These are phyloP conservation scores for Parnassius apollo DNA, from an alignment of 2,888 invertebrate genomes.

Conservation along the genomic window DNA sequence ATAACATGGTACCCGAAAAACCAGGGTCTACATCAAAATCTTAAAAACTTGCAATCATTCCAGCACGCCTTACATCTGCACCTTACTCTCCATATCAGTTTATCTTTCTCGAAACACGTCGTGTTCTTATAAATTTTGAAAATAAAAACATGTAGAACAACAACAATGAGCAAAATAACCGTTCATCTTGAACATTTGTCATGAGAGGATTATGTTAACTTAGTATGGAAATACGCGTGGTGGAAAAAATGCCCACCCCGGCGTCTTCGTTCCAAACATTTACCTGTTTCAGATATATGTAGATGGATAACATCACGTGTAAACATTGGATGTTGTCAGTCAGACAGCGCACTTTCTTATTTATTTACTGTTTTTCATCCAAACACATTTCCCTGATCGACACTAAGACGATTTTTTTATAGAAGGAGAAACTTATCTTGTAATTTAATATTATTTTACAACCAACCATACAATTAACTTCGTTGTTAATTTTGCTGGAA, in stretches of 20 bases:
- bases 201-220: constrained; percentile 74
- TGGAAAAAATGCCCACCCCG: constrained; percentile 56
- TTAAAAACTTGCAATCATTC: constrained; percentile 20
- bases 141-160: constrained; percentile 59
- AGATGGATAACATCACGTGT: constrained; percentile 7
- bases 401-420: no score
- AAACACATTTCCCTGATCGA: no score
- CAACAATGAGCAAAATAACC: constrained; percentile 74
- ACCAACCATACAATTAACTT: no score
- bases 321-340: neutral
- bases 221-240: constrained; percentile 63
- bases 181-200: constrained; percentile 79
- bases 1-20: neutral
- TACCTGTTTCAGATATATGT: constrained; percentile 36
- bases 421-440: no score
- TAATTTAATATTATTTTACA: no score
- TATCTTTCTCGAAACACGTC: constrained; percentile 50
- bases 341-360: neutral
- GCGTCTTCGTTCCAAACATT: constrained; percentile 52
- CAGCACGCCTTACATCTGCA: constrained; percentile 42
- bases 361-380: no score
- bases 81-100: constrained; percentile 45
- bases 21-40: neutral
- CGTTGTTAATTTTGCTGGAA: no score
- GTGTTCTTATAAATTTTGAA: constrained; percentile 51